Base-by-base conservation (phyloP, 2,797 vertebrate species). In the Betta splendens region DNA sequence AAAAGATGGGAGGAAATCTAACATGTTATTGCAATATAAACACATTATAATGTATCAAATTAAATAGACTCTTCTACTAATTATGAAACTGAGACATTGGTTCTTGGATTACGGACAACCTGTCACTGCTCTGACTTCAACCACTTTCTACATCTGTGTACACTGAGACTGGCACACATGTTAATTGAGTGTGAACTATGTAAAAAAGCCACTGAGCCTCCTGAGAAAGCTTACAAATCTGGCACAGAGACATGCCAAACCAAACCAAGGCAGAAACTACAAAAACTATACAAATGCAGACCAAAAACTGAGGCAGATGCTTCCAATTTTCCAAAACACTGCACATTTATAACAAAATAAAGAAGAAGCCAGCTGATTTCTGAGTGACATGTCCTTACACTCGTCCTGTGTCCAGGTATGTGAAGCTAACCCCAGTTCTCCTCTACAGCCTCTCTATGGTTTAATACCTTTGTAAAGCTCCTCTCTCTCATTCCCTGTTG, bases 121-220 rank as follows among this genome's bases (percentile, higher is more conserved):
- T 79, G 35, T 61, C 56, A 42, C 42, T 53, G 40, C 40, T 55
- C n/a, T 50, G 61, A 20, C 39, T 43, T 37, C 54, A 38, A 16
- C 38, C 26, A 44, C 16, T 11, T 9, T 45, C 13, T 43, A 57
- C 12, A 15, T 33, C 43, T 58, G 26, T 53, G 15, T 17, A 48
- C 20, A 18, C 26, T 37, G 12, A 57, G 43, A 61, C 49, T 63
- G 52, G 36, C 62, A 71, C 51, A 59, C 10, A 38, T 7, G 54
- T 75, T 60, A 39, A 64, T 48, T 44, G 36, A 83, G 55, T 75
- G 62, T 79, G 64, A 89, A 82, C 45, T 49, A 52, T 65, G 47
- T 60, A 56, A 69, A 75, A 66, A 77, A 65, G 44, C 43, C 42
- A 56, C 44, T n/a, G 35, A 68, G n/a, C 46, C 65, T 58, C 63